phyloP scores from a whole-genome alignment of 2,888 invertebrate species.

The Minunthozetes semirufus region DNA sequence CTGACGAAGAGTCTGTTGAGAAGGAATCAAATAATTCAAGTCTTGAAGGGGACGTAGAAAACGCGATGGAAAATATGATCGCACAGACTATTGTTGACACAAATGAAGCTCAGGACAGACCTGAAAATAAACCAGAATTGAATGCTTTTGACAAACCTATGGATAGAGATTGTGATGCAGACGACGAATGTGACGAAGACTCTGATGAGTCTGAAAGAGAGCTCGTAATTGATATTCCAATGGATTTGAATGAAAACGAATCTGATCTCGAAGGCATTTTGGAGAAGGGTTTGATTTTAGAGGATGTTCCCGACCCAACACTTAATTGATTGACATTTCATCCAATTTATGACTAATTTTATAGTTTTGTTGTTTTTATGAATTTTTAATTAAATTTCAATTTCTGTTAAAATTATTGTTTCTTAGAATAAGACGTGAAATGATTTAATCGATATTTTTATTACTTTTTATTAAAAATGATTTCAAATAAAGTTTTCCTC shows the following conservation, averaged over 20 bases:
- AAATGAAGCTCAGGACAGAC: neutral
- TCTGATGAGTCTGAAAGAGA: neutral
- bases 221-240: neutral
- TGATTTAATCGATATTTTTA: too few species aligned
- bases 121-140: neutral
- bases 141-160: neutral
- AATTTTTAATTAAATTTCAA: too few species aligned
- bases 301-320: neutral
- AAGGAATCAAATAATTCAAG: neutral
- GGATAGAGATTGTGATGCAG: too few species aligned
- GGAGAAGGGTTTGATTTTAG: neutral
- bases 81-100: neutral
- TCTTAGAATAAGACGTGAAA: too few species aligned
- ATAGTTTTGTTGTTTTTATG: too few species aligned
- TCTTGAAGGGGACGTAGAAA: neutral
- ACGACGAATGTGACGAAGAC: neutral
- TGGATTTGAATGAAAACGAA: neutral
- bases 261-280: neutral
- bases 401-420: too few species aligned
- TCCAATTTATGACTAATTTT: too few species aligned
- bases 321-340: too few species aligned
- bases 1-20: neutral
- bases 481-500: too few species aligned
- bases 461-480: too few species aligned
- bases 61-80: neutral